Evolutionary conservation across 2,113 vertebrate species (phyloP).

Genomic region (Gasterosteus nipponicus): DNA sequence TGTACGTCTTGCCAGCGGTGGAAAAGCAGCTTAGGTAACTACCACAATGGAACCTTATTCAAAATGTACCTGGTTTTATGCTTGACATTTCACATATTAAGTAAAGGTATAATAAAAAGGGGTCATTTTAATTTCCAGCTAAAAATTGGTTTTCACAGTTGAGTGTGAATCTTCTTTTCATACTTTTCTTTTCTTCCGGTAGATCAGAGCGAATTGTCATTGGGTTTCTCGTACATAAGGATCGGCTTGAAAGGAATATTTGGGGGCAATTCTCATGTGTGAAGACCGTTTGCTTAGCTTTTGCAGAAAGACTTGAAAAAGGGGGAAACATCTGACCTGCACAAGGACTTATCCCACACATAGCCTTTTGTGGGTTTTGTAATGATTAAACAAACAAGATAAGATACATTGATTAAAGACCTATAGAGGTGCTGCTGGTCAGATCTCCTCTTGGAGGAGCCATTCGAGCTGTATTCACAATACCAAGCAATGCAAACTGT

Average conservation of each 20-base stretch:
- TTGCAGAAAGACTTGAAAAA: not conserved
- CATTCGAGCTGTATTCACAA: not conserved
- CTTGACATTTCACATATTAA: conserved; percentile 29
- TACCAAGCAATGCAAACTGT: not conserved
- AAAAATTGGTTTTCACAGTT: conserved; percentile 24
- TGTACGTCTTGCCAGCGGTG: conserved; percentile 31
- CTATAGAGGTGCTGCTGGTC: not conserved
- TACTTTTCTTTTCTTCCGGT: conserved; percentile 1
- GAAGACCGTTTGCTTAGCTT: not conserved
- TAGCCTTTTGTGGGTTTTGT: not conserved
- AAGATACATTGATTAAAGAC: not conserved
- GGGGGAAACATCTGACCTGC: not conserved
- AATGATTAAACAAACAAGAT: not conserved
- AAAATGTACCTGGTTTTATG: conserved; percentile 1
- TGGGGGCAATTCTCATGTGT: not conserved
- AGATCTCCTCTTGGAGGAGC: not conserved
- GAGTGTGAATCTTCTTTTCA: conserved; percentile 9
- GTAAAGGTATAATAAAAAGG: conserved; percentile 1
- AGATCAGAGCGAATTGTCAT: not conserved
- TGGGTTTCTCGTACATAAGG: conserved; percentile 16
- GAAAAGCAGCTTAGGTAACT: conserved; percentile 22
- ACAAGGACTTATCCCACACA: not conserved
- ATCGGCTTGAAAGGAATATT: not conserved
- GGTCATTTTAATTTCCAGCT: conserved; percentile 30
- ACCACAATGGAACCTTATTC: not conserved